phyloP scores from a whole-genome alignment of 64 coral and sea anemone species.

The Dendrophyllia cribrosa region DNA sequence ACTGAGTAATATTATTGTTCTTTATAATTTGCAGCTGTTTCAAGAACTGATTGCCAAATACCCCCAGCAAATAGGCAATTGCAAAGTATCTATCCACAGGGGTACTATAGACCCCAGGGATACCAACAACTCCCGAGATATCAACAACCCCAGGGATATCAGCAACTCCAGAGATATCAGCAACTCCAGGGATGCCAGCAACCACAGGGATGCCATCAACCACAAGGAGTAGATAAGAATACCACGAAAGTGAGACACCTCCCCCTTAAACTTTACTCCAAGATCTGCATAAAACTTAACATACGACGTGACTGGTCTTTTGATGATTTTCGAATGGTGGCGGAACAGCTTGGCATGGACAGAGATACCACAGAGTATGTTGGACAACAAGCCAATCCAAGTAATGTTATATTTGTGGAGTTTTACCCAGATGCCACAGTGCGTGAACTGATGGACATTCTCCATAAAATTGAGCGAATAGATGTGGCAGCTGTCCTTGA shows the following conservation, averaged over 20 bases:
- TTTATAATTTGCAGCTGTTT: too few species aligned
- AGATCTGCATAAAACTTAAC: conserved; percentile 35
- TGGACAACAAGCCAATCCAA: conserved; percentile 14
- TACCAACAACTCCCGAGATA: too few species aligned
- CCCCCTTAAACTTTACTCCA: conserved; percentile 2
- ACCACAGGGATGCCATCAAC: background rate
- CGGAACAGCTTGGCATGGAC: conserved; percentile 30
- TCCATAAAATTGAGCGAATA: background rate
- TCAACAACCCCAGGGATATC: background rate
- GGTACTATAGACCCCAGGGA: too few species aligned
- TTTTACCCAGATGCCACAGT: background rate
- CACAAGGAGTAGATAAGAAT: background rate
- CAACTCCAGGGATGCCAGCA: background rate
- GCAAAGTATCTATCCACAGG: too few species aligned
- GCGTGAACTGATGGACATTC: background rate
- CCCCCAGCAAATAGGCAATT: too few species aligned
- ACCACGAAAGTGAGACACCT: background rate
- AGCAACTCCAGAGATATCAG: background rate
- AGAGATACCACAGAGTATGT: background rate
- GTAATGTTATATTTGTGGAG: background rate
- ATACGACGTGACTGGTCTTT: conserved; percentile 8
- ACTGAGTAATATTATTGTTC: too few species aligned
- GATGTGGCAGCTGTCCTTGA: conserved; percentile 31
- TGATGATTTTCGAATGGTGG: conserved; percentile 40
- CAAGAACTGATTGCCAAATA: too few species aligned